phyloP scores from a whole-genome alignment of 2,113 vertebrate genomes.

The Protomyctophum bolini region DNA sequence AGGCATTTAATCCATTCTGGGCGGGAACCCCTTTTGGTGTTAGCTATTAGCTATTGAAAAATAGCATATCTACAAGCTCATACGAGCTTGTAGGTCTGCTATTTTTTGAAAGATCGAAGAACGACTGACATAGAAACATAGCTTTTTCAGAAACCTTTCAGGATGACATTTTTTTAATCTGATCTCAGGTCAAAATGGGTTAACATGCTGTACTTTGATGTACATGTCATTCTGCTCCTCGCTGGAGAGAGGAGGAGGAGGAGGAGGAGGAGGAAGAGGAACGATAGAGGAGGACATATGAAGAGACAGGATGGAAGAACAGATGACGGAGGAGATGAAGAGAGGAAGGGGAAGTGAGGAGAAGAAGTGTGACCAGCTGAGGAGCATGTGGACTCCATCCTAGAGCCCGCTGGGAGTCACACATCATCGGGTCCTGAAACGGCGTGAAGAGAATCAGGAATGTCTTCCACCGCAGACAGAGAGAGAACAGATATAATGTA shows the following conservation, averaged over 20 bases:
- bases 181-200: no score
- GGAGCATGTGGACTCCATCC: neutral
- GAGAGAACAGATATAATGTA: neutral
- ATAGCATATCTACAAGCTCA: no score
- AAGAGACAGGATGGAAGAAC: conserved; percentile 21
- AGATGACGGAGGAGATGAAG: neutral
- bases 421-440: neutral
- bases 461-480: conserved; percentile 14
- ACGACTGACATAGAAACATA: no score
- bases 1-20: no score
- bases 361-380: neutral
- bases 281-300: neutral
- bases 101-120: no score
- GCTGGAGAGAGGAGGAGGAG: neutral
- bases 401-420: neutral
- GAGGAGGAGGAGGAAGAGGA: neutral
- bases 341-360: neutral
- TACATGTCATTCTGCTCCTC: no score
- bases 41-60: no score
- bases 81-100: no score
- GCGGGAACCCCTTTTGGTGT: no score
- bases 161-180: no score
- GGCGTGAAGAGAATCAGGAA: conserved; percentile 44
- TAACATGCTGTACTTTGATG: no score
- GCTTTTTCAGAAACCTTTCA: no score